A percentile compares a stretch with the other conserved stretches of the same genome.
Conservation (phyloP, 2,888 invertebrate species). For the Xylocampa areola region DNA sequence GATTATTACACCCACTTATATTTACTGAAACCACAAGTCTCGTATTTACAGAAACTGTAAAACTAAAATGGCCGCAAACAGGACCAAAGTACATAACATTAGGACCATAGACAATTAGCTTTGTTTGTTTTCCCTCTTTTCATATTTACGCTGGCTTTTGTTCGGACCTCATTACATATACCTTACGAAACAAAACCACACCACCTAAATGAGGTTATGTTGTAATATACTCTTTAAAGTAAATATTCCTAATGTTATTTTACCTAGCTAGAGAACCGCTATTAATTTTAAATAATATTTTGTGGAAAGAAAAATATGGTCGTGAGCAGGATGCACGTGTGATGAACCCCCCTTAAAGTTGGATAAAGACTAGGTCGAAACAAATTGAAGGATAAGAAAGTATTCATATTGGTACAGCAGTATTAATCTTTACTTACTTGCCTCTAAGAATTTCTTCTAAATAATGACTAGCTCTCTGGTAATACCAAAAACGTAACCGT, state of each 20-base stretch:
- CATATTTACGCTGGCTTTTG: slow-evolving; percentile 32
- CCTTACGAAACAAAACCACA: slow-evolving; percentile 17
- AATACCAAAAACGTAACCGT: slow-evolving; percentile 24
- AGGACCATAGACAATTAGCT: slow-evolving; percentile 30
- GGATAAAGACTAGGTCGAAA: too few relatives aligned
- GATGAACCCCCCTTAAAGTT: too few relatives aligned
- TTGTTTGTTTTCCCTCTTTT: slow-evolving; percentile 37
- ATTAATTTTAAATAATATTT: too few relatives aligned
- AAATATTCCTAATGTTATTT: too few relatives aligned
- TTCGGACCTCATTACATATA: slow-evolving; percentile 19
- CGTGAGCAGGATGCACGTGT: too few relatives aligned
- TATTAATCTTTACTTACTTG: too few relatives aligned
- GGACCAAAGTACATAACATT: slow-evolving; percentile 34
- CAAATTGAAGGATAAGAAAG: too few relatives aligned
- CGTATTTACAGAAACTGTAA: slow-evolving; percentile 23
- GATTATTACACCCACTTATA: slow-evolving; percentile 12
- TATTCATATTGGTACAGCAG: not conserved
- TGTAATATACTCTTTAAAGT: slow-evolving; percentile 16
- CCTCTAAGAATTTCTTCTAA: too few relatives aligned
- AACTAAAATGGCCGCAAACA: slow-evolving; percentile 38
- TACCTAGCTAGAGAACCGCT: too few relatives aligned
- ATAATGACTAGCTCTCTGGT: slow-evolving; percentile 21
- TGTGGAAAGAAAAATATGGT: too few relatives aligned
- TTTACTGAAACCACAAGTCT: slow-evolving; percentile 3
- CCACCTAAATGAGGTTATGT: not conserved